Conservation (phyloP, 2,888 invertebrate genomes). For the Sphecodes monilicornis region DNA sequence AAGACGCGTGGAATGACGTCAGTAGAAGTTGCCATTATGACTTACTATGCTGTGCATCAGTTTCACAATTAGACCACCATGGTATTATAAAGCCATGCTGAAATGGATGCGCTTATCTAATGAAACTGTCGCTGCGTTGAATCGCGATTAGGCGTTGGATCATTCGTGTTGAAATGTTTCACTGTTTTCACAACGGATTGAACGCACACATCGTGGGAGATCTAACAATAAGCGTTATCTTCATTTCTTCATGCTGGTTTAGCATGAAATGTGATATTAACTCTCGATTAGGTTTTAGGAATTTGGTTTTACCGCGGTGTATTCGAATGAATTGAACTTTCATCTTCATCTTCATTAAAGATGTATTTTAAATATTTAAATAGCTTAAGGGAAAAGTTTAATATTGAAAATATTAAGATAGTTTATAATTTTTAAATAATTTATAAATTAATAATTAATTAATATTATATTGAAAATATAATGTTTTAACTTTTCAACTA, state of each 20-base stretch:
- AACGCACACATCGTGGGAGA: neutral
- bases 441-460: too few relatives aligned
- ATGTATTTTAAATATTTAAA: too few relatives aligned
- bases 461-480: too few relatives aligned
- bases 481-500: too few relatives aligned
- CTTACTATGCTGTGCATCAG: neutral
- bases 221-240: neutral
- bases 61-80: constrained; percentile 8
- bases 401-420: too few relatives aligned
- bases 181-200: neutral
- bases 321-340: neutral
- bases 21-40: constrained; percentile 4
- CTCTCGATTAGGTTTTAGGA: neutral
- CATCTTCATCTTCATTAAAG: too few relatives aligned
- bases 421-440: too few relatives aligned
- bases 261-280: neutral
- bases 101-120: neutral
- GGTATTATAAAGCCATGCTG: neutral
- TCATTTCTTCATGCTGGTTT: neutral
- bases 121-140: neutral
- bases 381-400: too few relatives aligned
- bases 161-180: neutral
- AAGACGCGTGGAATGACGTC: constrained; percentile 12
- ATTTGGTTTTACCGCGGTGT: neutral
- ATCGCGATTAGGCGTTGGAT: neutral